Conservation (phyloP, 1,140 invertebrate genomes). For the Ips nitidus region DNA sequence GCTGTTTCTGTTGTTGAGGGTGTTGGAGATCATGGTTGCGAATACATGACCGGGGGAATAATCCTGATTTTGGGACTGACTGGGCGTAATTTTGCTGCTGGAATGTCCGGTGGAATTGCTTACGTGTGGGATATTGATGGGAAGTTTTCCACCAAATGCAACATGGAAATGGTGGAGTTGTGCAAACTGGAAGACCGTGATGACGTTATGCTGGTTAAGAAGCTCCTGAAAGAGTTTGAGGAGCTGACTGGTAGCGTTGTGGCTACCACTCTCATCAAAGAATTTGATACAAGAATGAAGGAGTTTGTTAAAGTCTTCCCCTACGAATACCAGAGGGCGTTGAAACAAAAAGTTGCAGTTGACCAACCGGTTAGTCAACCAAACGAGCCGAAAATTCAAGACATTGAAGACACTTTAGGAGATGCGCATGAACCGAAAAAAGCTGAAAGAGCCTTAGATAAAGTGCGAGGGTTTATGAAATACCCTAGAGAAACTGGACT, state of each 20-base stretch:
- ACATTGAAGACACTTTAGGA: slow-evolving; percentile 86
- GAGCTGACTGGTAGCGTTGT: slow-evolving; percentile 88
- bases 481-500: slow-evolving; percentile 84
- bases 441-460: slow-evolving; percentile 82
- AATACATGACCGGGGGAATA: slow-evolving; percentile 98
- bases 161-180: slow-evolving; percentile 88
- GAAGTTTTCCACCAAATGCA: slow-evolving; percentile 84
- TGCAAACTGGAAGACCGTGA: slow-evolving; percentile 75
- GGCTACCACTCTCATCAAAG: slow-evolving; percentile 74
- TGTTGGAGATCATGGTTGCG: slow-evolving; percentile 98
- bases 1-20: slow-evolving; percentile 89
- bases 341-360: slow-evolving; percentile 70
- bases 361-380: slow-evolving; percentile 49
- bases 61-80: slow-evolving; percentile 88
- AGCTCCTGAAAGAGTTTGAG: slow-evolving; percentile 83
- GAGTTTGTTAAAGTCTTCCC: slow-evolving; percentile 98
- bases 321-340: slow-evolving; percentile 91
- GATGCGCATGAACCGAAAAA: slow-evolving; percentile 78
- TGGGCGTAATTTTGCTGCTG: slow-evolving; percentile 96
- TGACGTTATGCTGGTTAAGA: slow-evolving; percentile 79
- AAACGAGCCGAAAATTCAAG: slow-evolving; percentile 61
- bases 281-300: slow-evolving; percentile 78
- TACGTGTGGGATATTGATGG: slow-evolving; percentile 92
- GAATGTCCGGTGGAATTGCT: slow-evolving; percentile 79
- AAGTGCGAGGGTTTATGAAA: slow-evolving; percentile 91